Evolutionary conservation across 1,140 invertebrate species (phyloP), one percentile per base, ranked within the genome.

Genomic region (Halictus rubicundus): DNA sequence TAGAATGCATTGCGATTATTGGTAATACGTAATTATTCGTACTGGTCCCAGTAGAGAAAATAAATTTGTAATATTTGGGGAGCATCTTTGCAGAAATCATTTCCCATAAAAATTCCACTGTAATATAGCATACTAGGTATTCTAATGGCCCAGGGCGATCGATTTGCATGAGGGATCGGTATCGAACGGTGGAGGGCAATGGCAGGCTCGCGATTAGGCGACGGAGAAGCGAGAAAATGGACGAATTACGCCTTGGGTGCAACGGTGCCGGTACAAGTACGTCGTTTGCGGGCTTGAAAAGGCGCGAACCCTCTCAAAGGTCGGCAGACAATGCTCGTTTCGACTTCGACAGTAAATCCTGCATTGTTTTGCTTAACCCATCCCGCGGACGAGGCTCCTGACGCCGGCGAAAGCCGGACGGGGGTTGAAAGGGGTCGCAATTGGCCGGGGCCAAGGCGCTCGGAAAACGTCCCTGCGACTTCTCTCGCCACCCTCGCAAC

Each of bases 281-380:
- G 59, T 73, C 71, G 71, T 73, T 73, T 52, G 60, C 39, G 19
- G 71, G 39, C 71, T 64, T 72, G 27, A 52, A 64, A 73, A 73
- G 46, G 61, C 71, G 10, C 21, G 39, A 32, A 27, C 23, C n/a
- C 46, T 19, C 61, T 64, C 42, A 66, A 73, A 65, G 42, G 49
- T 46, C 49, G 69, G 16, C 57, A 63, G 63, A 72, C 74, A 63
- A 82, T 71, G 68, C 14, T 54, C 59, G 68, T 46, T 46, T 52
- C 68, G 68, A 68, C 68, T 68, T 25, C 37, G 80, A 72, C 68
- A 21, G 63, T 81, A 78, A 81, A 78, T 81, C 46, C 54, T 25
- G 63, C 54, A 78, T 78, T 81, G 80, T 77, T 81, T 81, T 77
- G 59, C 46, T 71, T 72, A 78, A 78, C 68, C 54, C 59, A 49